Base-by-base conservation (phyloP, 2,113 vertebrate genomes). In the Rana temporaria region DNA sequence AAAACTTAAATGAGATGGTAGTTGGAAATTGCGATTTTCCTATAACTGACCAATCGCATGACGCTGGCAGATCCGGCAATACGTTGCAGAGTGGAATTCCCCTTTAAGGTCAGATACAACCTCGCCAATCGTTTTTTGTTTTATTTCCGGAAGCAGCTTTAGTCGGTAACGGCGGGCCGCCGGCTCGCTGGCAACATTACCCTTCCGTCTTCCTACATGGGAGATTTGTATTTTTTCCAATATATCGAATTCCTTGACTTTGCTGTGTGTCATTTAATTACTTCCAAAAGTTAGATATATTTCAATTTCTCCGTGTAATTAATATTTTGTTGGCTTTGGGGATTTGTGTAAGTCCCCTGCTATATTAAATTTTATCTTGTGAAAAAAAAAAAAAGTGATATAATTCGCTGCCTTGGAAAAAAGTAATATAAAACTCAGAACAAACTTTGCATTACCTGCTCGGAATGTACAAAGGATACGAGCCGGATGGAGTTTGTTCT, bases 301-400 rank as follows among this genome's bases (percentile, higher is more conserved):
- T 82, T 82, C 80, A 75, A 82, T 82, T 82, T 82, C 80, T 74
- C 67, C 62, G 30, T 67, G 70, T 82, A 82, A 82, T 82, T 82
- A 82, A 82, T 75, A 82, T 82, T 82, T 75, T 82, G 80, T 82
- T 74, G 55, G 80, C 80, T 82, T 75, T 67, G 26, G 80, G 80
- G 80, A 82, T 82, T 74, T 63, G 60, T 66, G 26, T 22, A 67
- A 82, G 70, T 75, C 80, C 60, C 80, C 24, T 52, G 80, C 80
- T 75, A 82, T 82, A 82, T 82, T 82, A 82, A 59, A 82, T 82
- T 75, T 66, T 82, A 82, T 74, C 71, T 82, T 34, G 20, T 75
- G 60, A 82, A 75, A 82, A 71, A 30, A 66, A 57, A 42, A 65
- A 42, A 38, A 53, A 75, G 26, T 30, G 14, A 66, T 72, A 59